Conservation (phyloP, 2,888 invertebrate genomes). For the Caradrina kadenii region DNA sequence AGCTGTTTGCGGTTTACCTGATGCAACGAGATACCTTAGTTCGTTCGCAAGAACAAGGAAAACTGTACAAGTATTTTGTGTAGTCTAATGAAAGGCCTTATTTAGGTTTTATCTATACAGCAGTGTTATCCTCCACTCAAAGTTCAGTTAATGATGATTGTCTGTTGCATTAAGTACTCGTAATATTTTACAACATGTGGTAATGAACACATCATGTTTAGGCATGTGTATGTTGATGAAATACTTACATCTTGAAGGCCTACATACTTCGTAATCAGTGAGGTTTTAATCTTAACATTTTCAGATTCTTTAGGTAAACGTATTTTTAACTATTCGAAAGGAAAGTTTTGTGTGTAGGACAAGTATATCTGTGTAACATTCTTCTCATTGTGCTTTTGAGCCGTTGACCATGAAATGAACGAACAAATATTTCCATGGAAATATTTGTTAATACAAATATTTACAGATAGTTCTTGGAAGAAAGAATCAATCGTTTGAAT, state of each 20-base stretch:
- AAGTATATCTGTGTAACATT: no score
- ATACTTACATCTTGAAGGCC: conserved; percentile 10
- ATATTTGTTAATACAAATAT: no score
- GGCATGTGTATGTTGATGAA: conserved; percentile 33
- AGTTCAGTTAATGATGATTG: conserved; percentile 60
- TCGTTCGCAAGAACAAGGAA: conserved; percentile 19
- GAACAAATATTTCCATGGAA: no score
- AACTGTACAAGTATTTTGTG: conserved; percentile 5
- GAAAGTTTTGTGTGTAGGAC: no score
- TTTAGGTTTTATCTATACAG: conserved; percentile 27
- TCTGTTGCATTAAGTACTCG: conserved; percentile 40
- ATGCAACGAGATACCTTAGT: neutral
- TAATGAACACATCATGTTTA: conserved; percentile 48
- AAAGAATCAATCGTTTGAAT: no score
- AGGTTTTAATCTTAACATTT: neutral
- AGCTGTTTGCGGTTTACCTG: conserved; percentile 7
- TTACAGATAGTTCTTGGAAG: no score
- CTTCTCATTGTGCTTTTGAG: no score
- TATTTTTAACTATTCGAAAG: no score
- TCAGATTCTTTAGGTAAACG: neutral
- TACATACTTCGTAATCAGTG: neutral
- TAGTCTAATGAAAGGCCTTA: conserved; percentile 31
- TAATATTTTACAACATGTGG: conserved; percentile 49
- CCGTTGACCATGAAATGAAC: no score
- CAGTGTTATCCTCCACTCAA: conserved; percentile 29